phyloP scores from a whole-genome alignment of 2,888 invertebrate genomes.

The Conistra vaccinii region DNA sequence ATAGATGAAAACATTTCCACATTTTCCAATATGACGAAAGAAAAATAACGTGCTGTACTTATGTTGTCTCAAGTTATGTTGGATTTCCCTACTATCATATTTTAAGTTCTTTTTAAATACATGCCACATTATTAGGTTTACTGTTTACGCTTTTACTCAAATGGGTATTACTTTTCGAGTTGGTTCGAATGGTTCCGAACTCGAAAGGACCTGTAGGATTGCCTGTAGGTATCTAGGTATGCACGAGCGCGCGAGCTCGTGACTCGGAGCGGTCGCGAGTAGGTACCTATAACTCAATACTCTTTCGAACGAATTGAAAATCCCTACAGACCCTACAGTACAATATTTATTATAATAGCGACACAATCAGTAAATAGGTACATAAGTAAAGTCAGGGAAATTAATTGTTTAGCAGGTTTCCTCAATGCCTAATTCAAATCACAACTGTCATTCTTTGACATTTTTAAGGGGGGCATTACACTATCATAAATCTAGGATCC shows the following conservation, averaged over 20 bases:
- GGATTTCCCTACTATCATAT: neutral
- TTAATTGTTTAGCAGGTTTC: no score
- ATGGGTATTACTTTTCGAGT: neutral
- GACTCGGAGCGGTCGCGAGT: neutral
- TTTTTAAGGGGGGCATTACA: no score
- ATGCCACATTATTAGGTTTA: neutral
- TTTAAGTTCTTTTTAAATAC: neutral
- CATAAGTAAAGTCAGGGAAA: no score
- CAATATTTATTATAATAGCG: no score
- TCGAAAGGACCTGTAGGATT: no score
- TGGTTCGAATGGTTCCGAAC: neutral
- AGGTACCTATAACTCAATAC: neutral
- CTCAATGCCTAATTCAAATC: neutral
- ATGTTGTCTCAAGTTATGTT: neutral
- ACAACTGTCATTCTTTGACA: neutral
- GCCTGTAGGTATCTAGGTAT: no score
- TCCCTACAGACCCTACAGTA: no score
- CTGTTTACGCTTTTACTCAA: neutral
- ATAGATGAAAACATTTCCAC: conserved; percentile 15
- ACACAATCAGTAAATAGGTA: no score
- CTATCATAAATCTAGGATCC: no score
- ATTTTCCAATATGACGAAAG: neutral
- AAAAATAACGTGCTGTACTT: neutral
- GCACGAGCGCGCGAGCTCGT: neutral
- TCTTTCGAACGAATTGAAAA: neutral